A percentile compares a stretch with the other conserved stretches of the same genome.
Evolutionary conservation across 2,797 vertebrate species (phyloP).

Genomic region (Acrocephalus scirpaceus): DNA sequence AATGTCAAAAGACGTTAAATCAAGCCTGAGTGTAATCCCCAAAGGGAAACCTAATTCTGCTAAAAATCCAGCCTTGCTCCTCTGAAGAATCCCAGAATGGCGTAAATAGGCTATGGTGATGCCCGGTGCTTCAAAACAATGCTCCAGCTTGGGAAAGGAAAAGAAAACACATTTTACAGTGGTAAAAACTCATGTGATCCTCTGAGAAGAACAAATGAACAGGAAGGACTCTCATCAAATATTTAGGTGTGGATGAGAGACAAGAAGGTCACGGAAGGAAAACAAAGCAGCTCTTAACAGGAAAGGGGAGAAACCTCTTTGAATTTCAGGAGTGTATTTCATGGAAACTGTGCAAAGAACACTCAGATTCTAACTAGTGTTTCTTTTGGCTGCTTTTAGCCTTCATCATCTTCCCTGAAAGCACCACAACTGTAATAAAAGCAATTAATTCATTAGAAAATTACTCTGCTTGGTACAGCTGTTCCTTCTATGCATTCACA

Average conservation of each 20-base stretch:
- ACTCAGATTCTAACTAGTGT: background rate
- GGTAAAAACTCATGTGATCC: background rate
- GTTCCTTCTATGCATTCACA: background rate
- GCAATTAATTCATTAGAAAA: background rate
- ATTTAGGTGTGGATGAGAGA: constrained; percentile 1
- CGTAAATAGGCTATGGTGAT: constrained; percentile 33
- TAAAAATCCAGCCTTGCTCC: constrained; percentile 8
- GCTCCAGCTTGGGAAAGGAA: background rate
- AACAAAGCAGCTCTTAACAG: background rate
- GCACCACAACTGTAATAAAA: background rate
- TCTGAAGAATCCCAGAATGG: constrained; percentile 21
- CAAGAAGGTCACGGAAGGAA: background rate
- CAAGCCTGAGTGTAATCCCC: constrained; percentile 27
- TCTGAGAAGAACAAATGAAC: background rate
- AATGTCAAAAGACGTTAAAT: constrained; percentile 62
- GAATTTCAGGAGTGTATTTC: background rate
- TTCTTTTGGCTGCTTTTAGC: background rate
- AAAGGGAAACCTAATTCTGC: constrained; percentile 51
- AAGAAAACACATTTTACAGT: background rate
- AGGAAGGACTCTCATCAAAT: constrained; percentile 32
- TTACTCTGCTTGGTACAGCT: background rate
- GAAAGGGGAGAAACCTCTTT: background rate
- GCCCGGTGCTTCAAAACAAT: background rate
- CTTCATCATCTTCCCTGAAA: background rate
- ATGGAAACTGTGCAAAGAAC: background rate